Evolutionary conservation across 2,113 vertebrate species (phyloP).

Genomic region (Trematomus loennbergii): DNA sequence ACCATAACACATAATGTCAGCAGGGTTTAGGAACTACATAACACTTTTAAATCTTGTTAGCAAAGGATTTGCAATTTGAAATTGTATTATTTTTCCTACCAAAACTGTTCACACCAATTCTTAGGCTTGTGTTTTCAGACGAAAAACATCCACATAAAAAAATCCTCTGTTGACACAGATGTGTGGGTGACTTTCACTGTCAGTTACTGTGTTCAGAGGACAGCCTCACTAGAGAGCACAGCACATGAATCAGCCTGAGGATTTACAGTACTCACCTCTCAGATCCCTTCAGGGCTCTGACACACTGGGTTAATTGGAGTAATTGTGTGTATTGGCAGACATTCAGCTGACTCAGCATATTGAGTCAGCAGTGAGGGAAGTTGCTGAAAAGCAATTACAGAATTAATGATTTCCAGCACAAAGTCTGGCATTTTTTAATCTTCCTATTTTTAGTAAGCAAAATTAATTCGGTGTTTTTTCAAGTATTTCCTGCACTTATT

Average conservation of each 20-base stretch:
- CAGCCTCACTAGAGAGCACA: neutral
- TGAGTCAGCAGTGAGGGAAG: neutral
- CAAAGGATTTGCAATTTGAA: neutral
- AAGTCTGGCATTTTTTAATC: too few relatives aligned
- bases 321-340: neutral
- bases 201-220: neutral
- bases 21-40: neutral
- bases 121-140: neutral
- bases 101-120: neutral
- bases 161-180: neutral
- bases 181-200: neutral
- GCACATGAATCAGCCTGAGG: neutral
- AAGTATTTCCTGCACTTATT: too few relatives aligned
- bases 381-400: neutral
- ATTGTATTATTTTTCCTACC: neutral
- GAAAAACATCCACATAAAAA: neutral
- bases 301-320: neutral
- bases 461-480: too few relatives aligned
- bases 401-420: neutral
- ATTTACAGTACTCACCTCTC: neutral
- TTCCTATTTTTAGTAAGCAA: too few relatives aligned
- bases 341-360: neutral
- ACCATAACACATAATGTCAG: neutral
- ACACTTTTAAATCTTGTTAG: neutral
- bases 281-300: neutral